phyloP scores from a whole-genome alignment of 2,113 vertebrate genomes.

The Trichomycterus rosablanca region DNA sequence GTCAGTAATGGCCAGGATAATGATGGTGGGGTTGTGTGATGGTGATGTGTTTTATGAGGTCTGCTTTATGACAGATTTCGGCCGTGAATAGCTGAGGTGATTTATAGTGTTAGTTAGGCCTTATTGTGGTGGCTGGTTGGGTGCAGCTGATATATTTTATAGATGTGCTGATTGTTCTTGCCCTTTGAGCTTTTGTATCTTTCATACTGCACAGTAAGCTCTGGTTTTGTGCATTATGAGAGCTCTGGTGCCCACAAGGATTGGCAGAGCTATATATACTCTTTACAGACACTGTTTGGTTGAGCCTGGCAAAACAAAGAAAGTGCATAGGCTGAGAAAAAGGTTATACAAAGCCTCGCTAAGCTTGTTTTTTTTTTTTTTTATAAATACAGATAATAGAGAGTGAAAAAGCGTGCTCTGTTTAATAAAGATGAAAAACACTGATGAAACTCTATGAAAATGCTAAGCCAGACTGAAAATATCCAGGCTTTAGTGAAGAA shows the following conservation, averaged over 20 bases:
- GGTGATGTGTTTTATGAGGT: conserved; percentile 9
- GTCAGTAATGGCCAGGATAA: background rate
- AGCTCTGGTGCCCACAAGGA: background rate
- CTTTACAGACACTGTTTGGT: no score
- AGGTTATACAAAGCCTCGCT: no score
- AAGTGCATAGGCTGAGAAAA: no score
- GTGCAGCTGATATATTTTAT: conserved; percentile 27
- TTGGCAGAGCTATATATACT: background rate
- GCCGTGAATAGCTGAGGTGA: background rate
- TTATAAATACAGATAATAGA: no score
- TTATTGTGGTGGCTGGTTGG: conserved; percentile 13
- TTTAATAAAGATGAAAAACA: no score
- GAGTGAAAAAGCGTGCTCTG: no score
- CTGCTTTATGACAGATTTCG: background rate
- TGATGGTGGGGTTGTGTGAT: background rate
- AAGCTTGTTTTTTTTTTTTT: no score
- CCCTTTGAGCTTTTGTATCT: conserved; percentile 6
- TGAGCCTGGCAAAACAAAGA: no score
- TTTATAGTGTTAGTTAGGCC: conserved; percentile 4
- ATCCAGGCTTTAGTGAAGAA: no score
- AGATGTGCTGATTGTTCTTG: conserved; percentile 32
- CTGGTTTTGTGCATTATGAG: background rate
- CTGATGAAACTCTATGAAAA: no score
- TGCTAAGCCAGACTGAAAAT: no score
- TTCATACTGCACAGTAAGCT: conserved; percentile 24